A percentile compares a stretch with the other conserved stretches of the same genome.
Conservation (phyloP, 2,888 invertebrate genomes). For the Thymelicus acteon region DNA sequence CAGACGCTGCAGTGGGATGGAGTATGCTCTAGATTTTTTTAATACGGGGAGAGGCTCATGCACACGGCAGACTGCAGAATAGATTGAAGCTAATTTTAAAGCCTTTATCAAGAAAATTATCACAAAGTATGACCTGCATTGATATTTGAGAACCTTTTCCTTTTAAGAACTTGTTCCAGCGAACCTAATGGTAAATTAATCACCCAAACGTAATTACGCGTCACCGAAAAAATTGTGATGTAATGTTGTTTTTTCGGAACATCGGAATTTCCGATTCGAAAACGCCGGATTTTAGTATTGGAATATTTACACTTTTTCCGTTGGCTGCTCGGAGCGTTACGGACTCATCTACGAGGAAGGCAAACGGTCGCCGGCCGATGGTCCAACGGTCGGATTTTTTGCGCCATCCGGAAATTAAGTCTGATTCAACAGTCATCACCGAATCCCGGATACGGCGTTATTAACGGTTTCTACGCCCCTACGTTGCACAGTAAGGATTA, state of each 20-base stretch:
- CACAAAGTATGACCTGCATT: too few relatives aligned
- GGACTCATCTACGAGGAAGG: slow-evolving; percentile 31
- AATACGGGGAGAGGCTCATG: too few relatives aligned
- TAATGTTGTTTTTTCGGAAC: not conserved
- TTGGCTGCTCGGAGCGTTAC: not conserved
- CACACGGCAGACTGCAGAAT: too few relatives aligned
- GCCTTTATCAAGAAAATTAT: too few relatives aligned
- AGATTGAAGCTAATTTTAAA: too few relatives aligned
- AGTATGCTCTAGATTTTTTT: too few relatives aligned
- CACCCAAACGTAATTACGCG: too few relatives aligned
- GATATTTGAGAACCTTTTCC: too few relatives aligned
- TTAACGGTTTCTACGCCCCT: slow-evolving; percentile 41
- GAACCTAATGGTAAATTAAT: too few relatives aligned
- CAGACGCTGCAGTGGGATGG: too few relatives aligned
- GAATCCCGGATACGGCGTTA: slow-evolving; percentile 55
- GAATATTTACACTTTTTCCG: slow-evolving; percentile 8
- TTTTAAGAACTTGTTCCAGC: too few relatives aligned
- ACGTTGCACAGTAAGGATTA: not conserved
- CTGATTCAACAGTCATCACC: slow-evolving; percentile 59
- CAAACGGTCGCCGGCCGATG: slow-evolving; percentile 49
- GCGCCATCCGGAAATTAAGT: slow-evolving; percentile 64
- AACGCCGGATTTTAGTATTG: not conserved
- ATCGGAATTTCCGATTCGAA: not conserved
- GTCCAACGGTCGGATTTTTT: slow-evolving; percentile 64
- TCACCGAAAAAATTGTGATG: too few relatives aligned